A percentile compares a stretch with the other conserved stretches of the same genome.
Conservation (phyloP, 2,888 invertebrate genomes). For the Drosophila helvetica region DNA sequence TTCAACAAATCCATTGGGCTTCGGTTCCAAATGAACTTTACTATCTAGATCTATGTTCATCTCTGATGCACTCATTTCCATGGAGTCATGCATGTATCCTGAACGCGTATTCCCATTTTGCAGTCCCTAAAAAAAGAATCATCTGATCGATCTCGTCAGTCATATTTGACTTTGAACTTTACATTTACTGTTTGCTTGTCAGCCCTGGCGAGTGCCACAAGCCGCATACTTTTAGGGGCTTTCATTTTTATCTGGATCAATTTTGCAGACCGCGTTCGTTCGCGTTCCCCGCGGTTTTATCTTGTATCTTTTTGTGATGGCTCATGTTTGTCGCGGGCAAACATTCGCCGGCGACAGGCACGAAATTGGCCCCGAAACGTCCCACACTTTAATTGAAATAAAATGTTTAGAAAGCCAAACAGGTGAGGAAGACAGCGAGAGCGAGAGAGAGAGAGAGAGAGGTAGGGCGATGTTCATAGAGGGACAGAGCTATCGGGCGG, state of each 20-base stretch:
- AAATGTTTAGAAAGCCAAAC: conserved; percentile 60
- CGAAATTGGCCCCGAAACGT: conserved; percentile 51
- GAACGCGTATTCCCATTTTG: too few species aligned
- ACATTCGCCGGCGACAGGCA: conserved; percentile 46
- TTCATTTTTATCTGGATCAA: conserved; percentile 57
- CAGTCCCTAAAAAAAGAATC: neutral
- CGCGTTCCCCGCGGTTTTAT: conserved; percentile 1
- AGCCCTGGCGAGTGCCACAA: conserved; percentile 13
- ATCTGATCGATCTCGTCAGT: conserved; percentile 4
- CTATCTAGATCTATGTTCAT: too few species aligned
- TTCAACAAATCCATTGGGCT: too few species aligned
- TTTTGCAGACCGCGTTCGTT: conserved; percentile 48
- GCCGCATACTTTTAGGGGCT: conserved; percentile 61
- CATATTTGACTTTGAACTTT: conserved; percentile 19
- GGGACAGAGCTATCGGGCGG: conserved; percentile 35
- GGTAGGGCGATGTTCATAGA: too few species aligned
- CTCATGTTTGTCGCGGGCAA: conserved; percentile 61
- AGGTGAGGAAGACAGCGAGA: conserved; percentile 23
- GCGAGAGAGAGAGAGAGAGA: conserved; percentile 19
- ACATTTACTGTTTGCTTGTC: neutral
- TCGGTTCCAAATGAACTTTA: too few species aligned
- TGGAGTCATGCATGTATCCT: too few species aligned
- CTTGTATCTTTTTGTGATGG: conserved; percentile 29
- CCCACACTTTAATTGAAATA: conserved; percentile 69
- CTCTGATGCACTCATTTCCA: too few species aligned